These are phyloP conservation scores for Drosophila ogumai DNA, from an alignment of 1,140 invertebrate species.

Conservation along the genomic window DNA sequence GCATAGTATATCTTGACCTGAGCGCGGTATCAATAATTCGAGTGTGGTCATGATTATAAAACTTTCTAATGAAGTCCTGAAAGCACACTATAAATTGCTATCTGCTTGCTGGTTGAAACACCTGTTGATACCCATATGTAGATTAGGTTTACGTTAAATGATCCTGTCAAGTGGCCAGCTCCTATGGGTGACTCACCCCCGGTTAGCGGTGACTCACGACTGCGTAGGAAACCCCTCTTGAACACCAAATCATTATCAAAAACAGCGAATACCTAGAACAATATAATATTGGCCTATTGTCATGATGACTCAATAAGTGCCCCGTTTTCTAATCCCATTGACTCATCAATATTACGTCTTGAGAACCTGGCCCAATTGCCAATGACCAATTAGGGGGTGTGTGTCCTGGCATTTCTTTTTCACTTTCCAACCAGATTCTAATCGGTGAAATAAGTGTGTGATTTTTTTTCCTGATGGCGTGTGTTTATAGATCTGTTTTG, in stretches of 20 bases:
- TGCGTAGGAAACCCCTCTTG: constrained; percentile 63
- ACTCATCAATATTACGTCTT: constrained; percentile 40
- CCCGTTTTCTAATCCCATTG: constrained; percentile 9
- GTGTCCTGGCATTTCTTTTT: not conserved
- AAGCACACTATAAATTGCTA: not conserved
- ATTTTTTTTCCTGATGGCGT: constrained; percentile 30
- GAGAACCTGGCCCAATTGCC: constrained; percentile 3
- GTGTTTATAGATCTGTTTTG: constrained; percentile 39
- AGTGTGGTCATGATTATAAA: constrained; percentile 15
- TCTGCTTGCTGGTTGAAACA: constrained; percentile 8
- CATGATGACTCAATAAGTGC: constrained; percentile 46
- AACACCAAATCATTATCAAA: constrained; percentile 45
- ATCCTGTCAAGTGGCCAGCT: constrained; percentile 34
- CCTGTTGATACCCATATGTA: constrained; percentile 7
- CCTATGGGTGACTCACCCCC: constrained; percentile 37
- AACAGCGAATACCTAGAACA: constrained; percentile 36
- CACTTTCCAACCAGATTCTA: constrained; percentile 8
- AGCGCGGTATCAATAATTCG: not conserved
- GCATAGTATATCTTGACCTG: not conserved
- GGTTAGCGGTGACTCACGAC: constrained; percentile 39
- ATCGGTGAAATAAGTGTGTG: constrained; percentile 41
- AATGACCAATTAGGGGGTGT: not conserved
- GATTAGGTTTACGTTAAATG: constrained; percentile 2
- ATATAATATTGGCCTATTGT: constrained; percentile 24
- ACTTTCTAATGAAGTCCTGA: not conserved